These are phyloP conservation scores for Aculops lycopersici DNA, from an alignment of 1,140 invertebrate species.

Conservation along the genomic window DNA sequence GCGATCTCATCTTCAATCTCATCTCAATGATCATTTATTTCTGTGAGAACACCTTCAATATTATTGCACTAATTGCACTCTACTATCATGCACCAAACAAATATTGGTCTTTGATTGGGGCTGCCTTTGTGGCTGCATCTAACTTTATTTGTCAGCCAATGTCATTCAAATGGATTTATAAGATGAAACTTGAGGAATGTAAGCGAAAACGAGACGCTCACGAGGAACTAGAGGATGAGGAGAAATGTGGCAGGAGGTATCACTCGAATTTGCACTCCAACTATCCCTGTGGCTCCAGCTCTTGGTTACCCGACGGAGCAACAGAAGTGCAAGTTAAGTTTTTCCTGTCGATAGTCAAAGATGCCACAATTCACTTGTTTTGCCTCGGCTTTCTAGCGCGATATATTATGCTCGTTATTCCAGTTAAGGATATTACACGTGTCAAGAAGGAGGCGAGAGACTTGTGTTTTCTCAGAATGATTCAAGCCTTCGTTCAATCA, in stretches of 20 bases:
- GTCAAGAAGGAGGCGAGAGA: slow-evolving; percentile 50
- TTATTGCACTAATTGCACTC: slow-evolving; percentile 45
- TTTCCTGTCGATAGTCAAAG: slow-evolving; percentile 8
- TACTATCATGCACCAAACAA: slow-evolving; percentile 24
- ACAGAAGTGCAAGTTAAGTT: slow-evolving; percentile 1
- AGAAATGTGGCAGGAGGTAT: background rate
- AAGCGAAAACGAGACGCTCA: slow-evolving; percentile 3
- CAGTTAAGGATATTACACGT: slow-evolving; percentile 35
- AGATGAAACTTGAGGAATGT: slow-evolving; percentile 7
- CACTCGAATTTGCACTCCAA: background rate
- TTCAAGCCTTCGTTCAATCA: slow-evolving; percentile 55
- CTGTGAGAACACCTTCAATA: slow-evolving; percentile 58
- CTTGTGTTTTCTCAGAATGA: slow-evolving; percentile 37
- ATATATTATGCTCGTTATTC: slow-evolving; percentile 52
- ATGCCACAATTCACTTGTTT: slow-evolving; percentile 30
- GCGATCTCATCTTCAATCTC: slow-evolving; percentile 61
- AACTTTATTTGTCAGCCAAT: slow-evolving; percentile 34
- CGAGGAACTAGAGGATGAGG: background rate
- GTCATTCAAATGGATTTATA: slow-evolving; percentile 19
- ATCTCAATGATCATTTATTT: slow-evolving; percentile 63
- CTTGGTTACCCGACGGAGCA: background rate
- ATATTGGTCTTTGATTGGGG: slow-evolving; percentile 25
- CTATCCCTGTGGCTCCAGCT: background rate
- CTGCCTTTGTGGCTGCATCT: slow-evolving; percentile 30
- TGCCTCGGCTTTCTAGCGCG: slow-evolving; percentile 56